Conservation (phyloP, 2,888 invertebrate genomes). For the Nomada fucata region DNA sequence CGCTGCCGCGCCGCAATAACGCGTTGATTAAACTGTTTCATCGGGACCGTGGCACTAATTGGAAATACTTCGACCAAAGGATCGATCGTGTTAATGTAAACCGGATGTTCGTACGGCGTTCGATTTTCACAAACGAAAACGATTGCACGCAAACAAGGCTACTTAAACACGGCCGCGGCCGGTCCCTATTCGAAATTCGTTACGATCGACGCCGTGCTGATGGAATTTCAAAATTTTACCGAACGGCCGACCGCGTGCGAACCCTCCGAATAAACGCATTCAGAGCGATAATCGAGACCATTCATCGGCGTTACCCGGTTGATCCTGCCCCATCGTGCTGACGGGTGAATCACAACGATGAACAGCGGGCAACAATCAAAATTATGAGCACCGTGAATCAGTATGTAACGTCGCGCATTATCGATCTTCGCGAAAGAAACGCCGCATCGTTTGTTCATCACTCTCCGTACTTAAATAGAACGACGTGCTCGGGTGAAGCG, state of each 20-base stretch:
- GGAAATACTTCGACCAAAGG: not conserved
- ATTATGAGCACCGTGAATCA: not conserved
- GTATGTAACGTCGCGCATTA: not conserved
- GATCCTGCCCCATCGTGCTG: not conserved
- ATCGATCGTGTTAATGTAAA: slow-evolving; percentile 28
- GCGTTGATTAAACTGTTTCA: not conserved
- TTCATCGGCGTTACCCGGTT: not conserved
- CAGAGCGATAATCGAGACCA: not conserved
- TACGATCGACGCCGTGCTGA: slow-evolving; percentile 17
- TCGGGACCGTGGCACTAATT: not conserved
- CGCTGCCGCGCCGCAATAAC: not conserved
- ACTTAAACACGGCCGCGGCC: slow-evolving; percentile 24
- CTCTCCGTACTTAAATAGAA: slow-evolving; percentile 21
- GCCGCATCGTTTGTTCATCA: not conserved
- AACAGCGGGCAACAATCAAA: not conserved
- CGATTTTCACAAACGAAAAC: slow-evolving; percentile 5
- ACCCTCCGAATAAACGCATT: not conserved
- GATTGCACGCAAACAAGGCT: slow-evolving; percentile 40
- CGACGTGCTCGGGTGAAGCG: not conserved
- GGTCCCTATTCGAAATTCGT: slow-evolving; percentile 13
- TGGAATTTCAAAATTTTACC: slow-evolving; percentile 39
- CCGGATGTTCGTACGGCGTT: slow-evolving; percentile 1
- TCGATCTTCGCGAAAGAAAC: not conserved
- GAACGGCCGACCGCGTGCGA: slow-evolving; percentile 28
- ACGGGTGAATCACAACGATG: not conserved